phyloP scores from a whole-genome alignment of 2,888 invertebrate species.

The Azorinus chamasolen region DNA sequence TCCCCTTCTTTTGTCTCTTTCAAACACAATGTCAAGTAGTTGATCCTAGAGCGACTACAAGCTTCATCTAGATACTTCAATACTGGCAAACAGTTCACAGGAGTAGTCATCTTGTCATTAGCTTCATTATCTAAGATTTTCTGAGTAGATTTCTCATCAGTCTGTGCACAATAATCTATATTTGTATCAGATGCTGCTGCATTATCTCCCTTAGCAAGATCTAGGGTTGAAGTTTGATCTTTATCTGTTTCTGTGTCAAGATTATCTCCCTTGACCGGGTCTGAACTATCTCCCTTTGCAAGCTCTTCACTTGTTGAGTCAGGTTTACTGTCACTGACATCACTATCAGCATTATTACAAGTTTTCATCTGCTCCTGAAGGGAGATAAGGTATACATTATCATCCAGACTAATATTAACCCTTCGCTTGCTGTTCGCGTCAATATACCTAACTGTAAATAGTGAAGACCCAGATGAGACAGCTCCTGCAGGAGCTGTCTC shows the following conservation, averaged over 20 bases:
- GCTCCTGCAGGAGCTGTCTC: too few species aligned
- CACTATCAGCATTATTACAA: too few species aligned
- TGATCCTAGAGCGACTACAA: conserved; percentile 67
- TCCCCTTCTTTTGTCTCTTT: conserved; percentile 46
- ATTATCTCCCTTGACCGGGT: conserved; percentile 8
- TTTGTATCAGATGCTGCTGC: conserved; percentile 2
- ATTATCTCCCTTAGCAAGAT: conserved; percentile 3
- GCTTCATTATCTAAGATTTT: neutral
- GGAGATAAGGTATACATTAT: too few species aligned
- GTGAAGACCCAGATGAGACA: too few species aligned
- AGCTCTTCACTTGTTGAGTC: neutral
- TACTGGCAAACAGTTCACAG: conserved; percentile 37
- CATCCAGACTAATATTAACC: too few species aligned
- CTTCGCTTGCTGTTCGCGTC: too few species aligned
- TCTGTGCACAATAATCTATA: neutral
- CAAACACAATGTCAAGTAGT: conserved; percentile 59
- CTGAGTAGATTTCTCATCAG: neutral
- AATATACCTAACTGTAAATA: too few species aligned
- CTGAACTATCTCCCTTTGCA: conserved; percentile 1
- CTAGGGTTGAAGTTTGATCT: too few species aligned
- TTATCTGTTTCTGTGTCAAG: neutral
- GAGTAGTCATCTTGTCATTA: conserved; percentile 5
- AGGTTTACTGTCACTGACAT: too few species aligned
- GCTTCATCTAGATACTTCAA: conserved; percentile 68
- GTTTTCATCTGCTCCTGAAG: too few species aligned